A percentile compares a stretch with the other conserved stretches of the same genome.
phyloP scores from a whole-genome alignment of 2,888 invertebrate genomes.

The Drosophila monieri region DNA sequence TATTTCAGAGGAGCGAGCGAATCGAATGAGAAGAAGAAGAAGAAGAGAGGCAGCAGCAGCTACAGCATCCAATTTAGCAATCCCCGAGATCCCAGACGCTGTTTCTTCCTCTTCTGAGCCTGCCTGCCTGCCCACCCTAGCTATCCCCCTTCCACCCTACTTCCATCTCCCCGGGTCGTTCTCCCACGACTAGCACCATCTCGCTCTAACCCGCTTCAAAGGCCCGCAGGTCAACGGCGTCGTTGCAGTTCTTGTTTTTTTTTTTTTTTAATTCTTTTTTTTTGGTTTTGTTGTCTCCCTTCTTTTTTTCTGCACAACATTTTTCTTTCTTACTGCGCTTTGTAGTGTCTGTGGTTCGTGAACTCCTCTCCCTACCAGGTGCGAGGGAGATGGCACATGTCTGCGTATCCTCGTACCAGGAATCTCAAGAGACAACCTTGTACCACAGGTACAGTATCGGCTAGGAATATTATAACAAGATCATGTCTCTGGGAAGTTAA shows the following conservation, averaged over 20 bases:
- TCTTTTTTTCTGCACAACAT: slow-evolving; percentile 44
- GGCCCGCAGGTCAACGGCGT: slow-evolving; percentile 45
- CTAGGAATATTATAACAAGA: slow-evolving; percentile 6
- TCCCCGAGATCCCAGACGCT: slow-evolving; percentile 28
- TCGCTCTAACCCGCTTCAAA: slow-evolving; percentile 22
- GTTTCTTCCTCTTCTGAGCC: slow-evolving; percentile 6
- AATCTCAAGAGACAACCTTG: slow-evolving; percentile 25
- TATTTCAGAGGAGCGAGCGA: slow-evolving; percentile 36
- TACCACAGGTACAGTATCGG: slow-evolving; percentile 33
- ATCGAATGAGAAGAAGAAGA: not conserved
- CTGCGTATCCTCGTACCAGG: slow-evolving; percentile 24
- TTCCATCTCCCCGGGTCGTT: slow-evolving; percentile 12
- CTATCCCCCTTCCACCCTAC: not conserved
- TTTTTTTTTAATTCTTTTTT: slow-evolving; percentile 13
- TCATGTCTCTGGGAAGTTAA: not conserved
- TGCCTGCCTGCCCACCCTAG: not conserved
- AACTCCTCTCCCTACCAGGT: not conserved
- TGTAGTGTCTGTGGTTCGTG: slow-evolving; percentile 66
- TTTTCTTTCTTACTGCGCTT: slow-evolving; percentile 63
- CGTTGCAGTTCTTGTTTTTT: slow-evolving; percentile 43
- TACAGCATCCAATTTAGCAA: slow-evolving; percentile 71
- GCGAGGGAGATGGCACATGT: slow-evolving; percentile 32
- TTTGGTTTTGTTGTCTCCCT: slow-evolving; percentile 22
- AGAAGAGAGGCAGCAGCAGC: slow-evolving; percentile 25
- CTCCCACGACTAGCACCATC: slow-evolving; percentile 28